Conservation (phyloP, 2,888 invertebrate genomes). For the Pterostichus niger region DNA sequence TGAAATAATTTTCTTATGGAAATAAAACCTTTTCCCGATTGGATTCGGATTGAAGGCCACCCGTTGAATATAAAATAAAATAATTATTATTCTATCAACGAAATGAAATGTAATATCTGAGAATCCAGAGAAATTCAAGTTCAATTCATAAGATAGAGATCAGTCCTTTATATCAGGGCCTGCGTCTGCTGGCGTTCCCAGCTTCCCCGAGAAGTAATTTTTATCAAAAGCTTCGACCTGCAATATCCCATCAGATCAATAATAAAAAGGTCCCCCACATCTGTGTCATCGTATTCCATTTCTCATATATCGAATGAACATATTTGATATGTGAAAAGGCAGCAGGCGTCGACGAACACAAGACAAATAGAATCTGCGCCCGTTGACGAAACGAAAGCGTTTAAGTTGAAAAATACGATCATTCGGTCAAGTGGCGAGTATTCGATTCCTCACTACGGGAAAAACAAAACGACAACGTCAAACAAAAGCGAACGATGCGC, state of each 20-base stretch:
- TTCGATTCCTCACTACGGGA: constrained; percentile 29
- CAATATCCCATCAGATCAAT: constrained; percentile 24
- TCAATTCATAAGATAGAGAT: constrained; percentile 32
- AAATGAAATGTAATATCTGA: constrained; percentile 20
- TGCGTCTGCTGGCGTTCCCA: too few species aligned
- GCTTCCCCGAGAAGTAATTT: constrained; percentile 1
- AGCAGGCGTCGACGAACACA: neutral
- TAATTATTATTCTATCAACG: constrained; percentile 46
- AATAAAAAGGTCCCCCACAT: constrained; percentile 33
- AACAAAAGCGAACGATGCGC: constrained; percentile 1
- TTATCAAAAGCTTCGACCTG: constrained; percentile 44
- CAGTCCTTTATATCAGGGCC: neutral
- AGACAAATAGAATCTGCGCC: constrained; percentile 1
- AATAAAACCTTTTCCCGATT: neutral
- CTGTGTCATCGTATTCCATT: constrained; percentile 33
- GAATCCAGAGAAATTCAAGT: constrained; percentile 26
- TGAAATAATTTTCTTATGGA: too few species aligned
- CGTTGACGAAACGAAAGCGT: constrained; percentile 6
- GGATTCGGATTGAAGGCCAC: constrained; percentile 5
- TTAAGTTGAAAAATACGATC: constrained; percentile 40
- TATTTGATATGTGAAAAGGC: constrained; percentile 28
- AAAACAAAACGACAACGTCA: constrained; percentile 26
- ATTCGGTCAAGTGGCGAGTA: constrained; percentile 32
- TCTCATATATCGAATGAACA: constrained; percentile 38
- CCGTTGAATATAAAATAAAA: constrained; percentile 35